phyloP scores from a whole-genome alignment of 2,113 vertebrate species.

The Parus major region DNA sequence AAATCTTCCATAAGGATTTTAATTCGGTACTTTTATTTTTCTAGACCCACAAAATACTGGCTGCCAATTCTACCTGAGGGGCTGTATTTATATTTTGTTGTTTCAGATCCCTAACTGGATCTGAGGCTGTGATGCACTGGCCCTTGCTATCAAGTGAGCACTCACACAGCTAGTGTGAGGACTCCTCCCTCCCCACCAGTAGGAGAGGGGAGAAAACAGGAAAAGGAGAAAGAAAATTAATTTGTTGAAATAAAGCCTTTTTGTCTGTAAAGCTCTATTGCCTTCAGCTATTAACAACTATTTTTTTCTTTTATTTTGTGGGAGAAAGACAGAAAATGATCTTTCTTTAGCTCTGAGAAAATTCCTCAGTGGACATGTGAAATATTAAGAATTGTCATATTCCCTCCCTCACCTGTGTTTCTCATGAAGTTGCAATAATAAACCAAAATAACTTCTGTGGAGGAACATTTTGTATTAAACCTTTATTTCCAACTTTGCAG shows the following conservation, averaged over 20 bases:
- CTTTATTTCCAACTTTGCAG: background rate
- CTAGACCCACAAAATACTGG: background rate
- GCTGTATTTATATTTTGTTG: background rate
- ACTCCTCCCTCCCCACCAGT: background rate
- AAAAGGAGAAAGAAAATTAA: background rate
- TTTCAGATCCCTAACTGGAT: background rate
- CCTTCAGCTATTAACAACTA: background rate
- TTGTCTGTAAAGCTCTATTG: background rate
- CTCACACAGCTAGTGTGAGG: background rate
- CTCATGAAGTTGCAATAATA: background rate
- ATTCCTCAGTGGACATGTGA: background rate
- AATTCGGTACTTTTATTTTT: background rate
- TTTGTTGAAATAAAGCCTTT: background rate
- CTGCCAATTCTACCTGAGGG: fast-evolving
- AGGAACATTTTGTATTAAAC: background rate
- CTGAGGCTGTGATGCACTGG: background rate
- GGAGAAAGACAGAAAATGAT: background rate
- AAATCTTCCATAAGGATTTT: background rate
- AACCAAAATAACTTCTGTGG: background rate
- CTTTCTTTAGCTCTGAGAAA: background rate
- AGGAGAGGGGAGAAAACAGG: background rate
- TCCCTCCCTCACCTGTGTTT: background rate
- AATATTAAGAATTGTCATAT: background rate
- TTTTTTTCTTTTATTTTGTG: background rate
- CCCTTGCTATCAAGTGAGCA: background rate